These are phyloP conservation scores for Drosophila neonasuta DNA, from an alignment of 2,888 invertebrate species.

Conservation along the genomic window DNA sequence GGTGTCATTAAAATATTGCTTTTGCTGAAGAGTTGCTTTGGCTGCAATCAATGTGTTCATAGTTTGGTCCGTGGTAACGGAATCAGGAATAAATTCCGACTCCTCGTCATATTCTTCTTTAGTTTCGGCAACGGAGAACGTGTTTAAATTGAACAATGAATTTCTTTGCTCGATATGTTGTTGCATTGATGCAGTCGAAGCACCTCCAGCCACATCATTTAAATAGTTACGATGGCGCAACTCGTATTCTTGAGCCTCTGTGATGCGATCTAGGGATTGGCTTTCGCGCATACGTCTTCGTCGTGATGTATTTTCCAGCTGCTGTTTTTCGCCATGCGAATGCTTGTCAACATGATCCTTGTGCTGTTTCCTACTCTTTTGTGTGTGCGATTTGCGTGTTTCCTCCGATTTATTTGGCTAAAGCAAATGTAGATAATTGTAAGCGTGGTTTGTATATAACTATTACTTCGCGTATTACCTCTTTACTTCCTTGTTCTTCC, in stretches of 20 bases:
- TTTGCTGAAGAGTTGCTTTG: slow-evolving; percentile 69
- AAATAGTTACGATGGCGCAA: slow-evolving; percentile 72
- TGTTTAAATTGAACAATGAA: slow-evolving; percentile 73
- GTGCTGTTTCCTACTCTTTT: slow-evolving; percentile 72
- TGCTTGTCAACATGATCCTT: slow-evolving; percentile 76
- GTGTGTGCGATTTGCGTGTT: slow-evolving; percentile 76
- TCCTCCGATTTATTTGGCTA: slow-evolving; percentile 79
- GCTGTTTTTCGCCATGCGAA: slow-evolving; percentile 70
- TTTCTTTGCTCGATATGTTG: slow-evolving; percentile 76
- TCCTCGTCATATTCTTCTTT: slow-evolving; percentile 74
- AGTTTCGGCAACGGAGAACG: slow-evolving; percentile 78
- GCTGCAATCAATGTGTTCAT: slow-evolving; percentile 69
- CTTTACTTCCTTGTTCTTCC: slow-evolving; percentile 73
- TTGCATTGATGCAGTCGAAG: slow-evolving; percentile 32
- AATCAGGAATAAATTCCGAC: slow-evolving; percentile 47
- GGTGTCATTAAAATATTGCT: slow-evolving; percentile 68
- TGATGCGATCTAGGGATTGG: slow-evolving; percentile 92
- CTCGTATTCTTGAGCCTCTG: slow-evolving; percentile 90
- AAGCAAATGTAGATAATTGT: neutral
- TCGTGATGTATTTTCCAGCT: slow-evolving; percentile 79
- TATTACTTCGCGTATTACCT: slow-evolving; percentile 51
- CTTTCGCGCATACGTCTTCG: slow-evolving; percentile 89
- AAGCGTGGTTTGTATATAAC: neutral
- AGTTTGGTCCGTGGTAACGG: slow-evolving; percentile 64
- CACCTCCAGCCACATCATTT: slow-evolving; percentile 42